A percentile compares a stretch with the other conserved stretches of the same genome.
phyloP scores from a whole-genome alignment of 2,113 vertebrate genomes.

The pig (Sus scrofa) region T2T-Sscrofa CM000817.6:39147001-39147500 shows the following conservation, averaged over 20 bases:
- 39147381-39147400: not conserved
- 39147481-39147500: conserved; percentile 95
- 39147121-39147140: not conserved
- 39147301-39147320: not conserved
- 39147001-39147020: not conserved
- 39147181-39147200: not conserved
- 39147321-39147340: not conserved
- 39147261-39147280: not conserved
- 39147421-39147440: accelerated
- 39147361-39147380: not conserved
- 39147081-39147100: too few relatives aligned
- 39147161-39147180: not conserved
- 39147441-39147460: not conserved
- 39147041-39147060: accelerated
- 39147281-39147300: not conserved
- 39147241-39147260: not conserved
- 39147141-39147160: not conserved
- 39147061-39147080: not conserved
- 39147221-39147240: not conserved
- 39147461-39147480: conserved; percentile 53
- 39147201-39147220: not conserved
- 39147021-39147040: not conserved
- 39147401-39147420: not conserved
- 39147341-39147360: not conserved
- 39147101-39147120: not conserved